Evolutionary conservation across 2,797 vertebrate species (phyloP), one percentile per base, ranked within the genome.

Genomic region (Trachops cirrhosus): DNA sequence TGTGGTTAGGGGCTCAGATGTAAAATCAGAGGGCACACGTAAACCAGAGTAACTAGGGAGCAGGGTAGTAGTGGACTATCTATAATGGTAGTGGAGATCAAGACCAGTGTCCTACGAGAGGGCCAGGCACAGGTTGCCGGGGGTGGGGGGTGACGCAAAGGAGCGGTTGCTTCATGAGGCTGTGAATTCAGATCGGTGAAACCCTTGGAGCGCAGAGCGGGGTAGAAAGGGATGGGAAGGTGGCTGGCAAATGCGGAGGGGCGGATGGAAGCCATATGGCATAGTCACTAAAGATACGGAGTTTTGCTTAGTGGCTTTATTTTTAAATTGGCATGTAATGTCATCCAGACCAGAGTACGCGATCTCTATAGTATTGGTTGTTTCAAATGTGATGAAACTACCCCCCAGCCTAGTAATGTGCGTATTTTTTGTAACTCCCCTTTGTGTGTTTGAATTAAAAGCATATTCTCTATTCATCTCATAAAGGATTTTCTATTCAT

Each of bases 321-420:
- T 37, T 83, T 39, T 24, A 48, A 83, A n/a, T 22, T 24, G 12
- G 12, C 16, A 32, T 62, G n/a, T 83, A 32, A 62, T 6, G 26
- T 19, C 26, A 14, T 39, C 59, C 48, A 6, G 29, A 44, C 2
- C 19, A 83, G n/a, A 62, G 41, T 73, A 39, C 11, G 2, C 14
- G 29, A 41, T 54, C 37, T 79, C 62, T 90, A 52, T 19, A 2
- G 9, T 46, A 12, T 10, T 1, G 4, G 8, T 11, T 37, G 22
- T 62, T 73, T 39, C 11, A 82, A 83, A 62, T 82, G 59, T 32
- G 16, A 73, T 82, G 24, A 73, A 91, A 82, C 39, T 82, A 6
- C n/a, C 50, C 46, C 22, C 41, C 37, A 39, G 41, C 19, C 78
- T 37, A 48, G 37, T 22, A 73, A n/a, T 34, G 46, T 48, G 18